Evolutionary conservation across 2,888 invertebrate genomes (phyloP), one percentile per base, ranked within the genome.

Genomic region (Tridacna gigas): DNA sequence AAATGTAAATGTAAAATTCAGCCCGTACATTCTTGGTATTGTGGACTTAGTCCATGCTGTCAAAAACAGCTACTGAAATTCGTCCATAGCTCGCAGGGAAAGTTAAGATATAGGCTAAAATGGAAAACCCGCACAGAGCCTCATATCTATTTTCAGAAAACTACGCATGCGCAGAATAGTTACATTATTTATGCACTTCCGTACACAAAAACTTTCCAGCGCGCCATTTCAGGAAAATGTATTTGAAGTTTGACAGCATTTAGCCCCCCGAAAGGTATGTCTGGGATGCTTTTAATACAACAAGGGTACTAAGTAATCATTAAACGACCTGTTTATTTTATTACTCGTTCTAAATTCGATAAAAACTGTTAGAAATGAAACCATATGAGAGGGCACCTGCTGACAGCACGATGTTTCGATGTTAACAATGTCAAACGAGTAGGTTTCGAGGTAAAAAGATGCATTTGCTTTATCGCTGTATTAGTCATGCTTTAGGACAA

Each of bases 151-250:
- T 60, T 60, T 60, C 60, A 65, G 66, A 76, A 25, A 28, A 20
- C 20, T 25, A 28, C 48, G 71, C 78, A 78, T 78, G 78, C 78
- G 78, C 78, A 47, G 0, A 25, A 7, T 5, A 48, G 7, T 22
- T 26, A 48, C 20, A 73, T 28, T 78, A 61, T n/a, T 65, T 56
- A 66, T 67, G 48, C 51, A 77, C 51, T 79, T 83, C 83, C 83
- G 83, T 78, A 73, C 26, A 60, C 73, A 79, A 74, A 83, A 84
- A 84, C 80, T 80, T 84, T 81, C 28, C 45, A 78, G 84, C 80
- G 84, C 84, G 84, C 80, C 80, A 84, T 81, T 73, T 69, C 65
- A 25, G 63, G 71, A 79, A 82, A 79, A 71, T 60, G 48, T 45
- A n/a, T 37, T 47, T n/a, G 47, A 80, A 71, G 37, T 47, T 63